Conservation (phyloP, 2,113 vertebrate species). For the Hystrix cristata region DNA sequence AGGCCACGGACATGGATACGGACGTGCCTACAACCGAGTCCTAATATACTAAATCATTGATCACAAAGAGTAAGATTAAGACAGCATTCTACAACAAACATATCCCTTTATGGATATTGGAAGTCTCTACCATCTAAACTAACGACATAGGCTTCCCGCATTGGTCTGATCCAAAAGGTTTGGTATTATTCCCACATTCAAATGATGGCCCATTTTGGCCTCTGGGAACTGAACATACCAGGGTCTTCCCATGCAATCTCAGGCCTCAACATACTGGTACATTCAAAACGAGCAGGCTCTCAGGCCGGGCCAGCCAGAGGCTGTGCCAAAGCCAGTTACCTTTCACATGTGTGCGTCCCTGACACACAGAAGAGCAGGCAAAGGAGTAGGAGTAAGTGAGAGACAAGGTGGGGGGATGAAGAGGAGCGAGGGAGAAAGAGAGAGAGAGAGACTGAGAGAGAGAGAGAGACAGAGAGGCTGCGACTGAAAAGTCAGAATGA, state of each 20-base stretch:
- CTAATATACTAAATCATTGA: not conserved
- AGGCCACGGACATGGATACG: not conserved
- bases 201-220: not conserved
- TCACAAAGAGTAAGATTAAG: not conserved
- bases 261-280: not conserved
- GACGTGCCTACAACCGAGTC: not conserved
- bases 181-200: not conserved
- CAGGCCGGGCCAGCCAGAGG: not conserved
- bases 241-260: not conserved
- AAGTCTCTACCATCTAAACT: not conserved
- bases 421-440: no score
- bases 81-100: not conserved
- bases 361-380: not conserved
- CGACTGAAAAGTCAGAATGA: slow-evolving; percentile 46
- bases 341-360: not conserved
- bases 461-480: not conserved
- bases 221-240: not conserved
- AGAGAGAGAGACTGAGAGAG: not conserved
- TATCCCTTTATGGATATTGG: not conserved
- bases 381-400: no score
- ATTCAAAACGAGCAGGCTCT: not conserved
- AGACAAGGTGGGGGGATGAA: not conserved
- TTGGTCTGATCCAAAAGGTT: not conserved
- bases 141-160: not conserved
- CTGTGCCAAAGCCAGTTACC: not conserved